phyloP scores from a whole-genome alignment of 2,888 invertebrate species.

The Nysson spinosus region DNA sequence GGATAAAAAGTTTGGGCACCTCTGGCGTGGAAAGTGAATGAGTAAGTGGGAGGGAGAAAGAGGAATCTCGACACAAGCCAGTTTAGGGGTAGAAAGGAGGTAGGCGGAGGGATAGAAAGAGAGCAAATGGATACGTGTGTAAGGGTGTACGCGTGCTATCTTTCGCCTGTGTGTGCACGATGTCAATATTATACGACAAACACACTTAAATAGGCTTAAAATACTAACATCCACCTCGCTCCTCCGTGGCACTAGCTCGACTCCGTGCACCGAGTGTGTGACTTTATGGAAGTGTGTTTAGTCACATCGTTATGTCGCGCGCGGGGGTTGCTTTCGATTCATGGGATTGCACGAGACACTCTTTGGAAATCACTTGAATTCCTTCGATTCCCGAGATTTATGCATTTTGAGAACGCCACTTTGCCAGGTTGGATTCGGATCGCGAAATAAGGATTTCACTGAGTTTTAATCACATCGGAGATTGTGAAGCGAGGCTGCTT shows the following conservation, averaged over 20 bases:
- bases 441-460: too few species aligned
- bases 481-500: too few species aligned
- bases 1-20: too few species aligned
- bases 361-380: too few species aligned
- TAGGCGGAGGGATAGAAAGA: slow-evolving; percentile 4
- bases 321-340: slow-evolving; percentile 36
- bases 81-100: too few species aligned
- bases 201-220: slow-evolving; percentile 77
- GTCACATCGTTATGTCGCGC: slow-evolving; percentile 62
- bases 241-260: slow-evolving; percentile 62
- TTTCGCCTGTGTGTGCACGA: slow-evolving; percentile 73
- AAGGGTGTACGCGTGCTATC: slow-evolving; percentile 64
- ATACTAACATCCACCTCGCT: slow-evolving; percentile 72
- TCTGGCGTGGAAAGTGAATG: too few species aligned
- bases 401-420: too few species aligned
- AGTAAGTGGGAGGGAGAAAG: too few species aligned
- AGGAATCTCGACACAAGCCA: too few species aligned
- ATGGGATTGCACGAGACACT: slow-evolving; percentile 16
- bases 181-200: slow-evolving; percentile 77
- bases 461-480: too few species aligned
- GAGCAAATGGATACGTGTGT: slow-evolving; percentile 14
- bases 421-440: too few species aligned
- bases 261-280: slow-evolving; percentile 61
- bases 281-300: slow-evolving; percentile 71
- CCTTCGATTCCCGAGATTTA: too few species aligned